These are phyloP conservation scores for Acanthisitta chloris DNA, from an alignment of 2,113 vertebrate genomes.

Conservation along the genomic window DNA sequence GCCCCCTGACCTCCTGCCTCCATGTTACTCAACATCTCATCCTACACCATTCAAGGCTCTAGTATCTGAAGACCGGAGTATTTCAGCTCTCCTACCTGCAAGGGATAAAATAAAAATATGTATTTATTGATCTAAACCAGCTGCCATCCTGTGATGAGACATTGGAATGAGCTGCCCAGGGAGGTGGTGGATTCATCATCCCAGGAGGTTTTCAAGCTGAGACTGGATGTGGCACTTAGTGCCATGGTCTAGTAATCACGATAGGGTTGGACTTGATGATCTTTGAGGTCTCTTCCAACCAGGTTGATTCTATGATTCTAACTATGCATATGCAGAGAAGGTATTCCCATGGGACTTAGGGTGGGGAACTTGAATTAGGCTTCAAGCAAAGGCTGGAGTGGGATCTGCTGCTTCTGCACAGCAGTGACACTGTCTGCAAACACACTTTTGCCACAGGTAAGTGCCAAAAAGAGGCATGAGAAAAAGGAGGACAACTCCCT, in stretches of 20 bases:
- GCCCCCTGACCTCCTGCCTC: neutral
- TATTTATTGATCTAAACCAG: neutral
- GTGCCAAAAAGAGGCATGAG: neutral
- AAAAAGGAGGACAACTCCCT: neutral
- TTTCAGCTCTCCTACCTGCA: neutral
- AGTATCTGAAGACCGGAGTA: neutral
- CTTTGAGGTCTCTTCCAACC: too few relatives aligned
- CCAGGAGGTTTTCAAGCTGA: too few relatives aligned
- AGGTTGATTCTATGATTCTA: too few relatives aligned
- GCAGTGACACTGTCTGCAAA: neutral
- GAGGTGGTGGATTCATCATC: too few relatives aligned
- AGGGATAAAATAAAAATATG: neutral
- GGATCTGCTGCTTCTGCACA: neutral
- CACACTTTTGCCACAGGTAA: neutral
- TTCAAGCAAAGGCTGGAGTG: neutral
- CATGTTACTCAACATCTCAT: fast-evolving
- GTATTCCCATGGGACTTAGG: neutral
- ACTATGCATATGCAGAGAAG: neutral
- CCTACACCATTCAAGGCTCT: neutral
- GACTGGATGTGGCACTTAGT: too few relatives aligned
- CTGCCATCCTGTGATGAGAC: neutral
- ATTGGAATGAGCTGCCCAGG: too few relatives aligned
- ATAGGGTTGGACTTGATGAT: too few relatives aligned
- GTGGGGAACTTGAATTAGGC: neutral
- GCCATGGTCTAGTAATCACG: too few relatives aligned